phyloP scores from a whole-genome alignment of 2,797 vertebrate species.

The Crax fasciolata region DNA sequence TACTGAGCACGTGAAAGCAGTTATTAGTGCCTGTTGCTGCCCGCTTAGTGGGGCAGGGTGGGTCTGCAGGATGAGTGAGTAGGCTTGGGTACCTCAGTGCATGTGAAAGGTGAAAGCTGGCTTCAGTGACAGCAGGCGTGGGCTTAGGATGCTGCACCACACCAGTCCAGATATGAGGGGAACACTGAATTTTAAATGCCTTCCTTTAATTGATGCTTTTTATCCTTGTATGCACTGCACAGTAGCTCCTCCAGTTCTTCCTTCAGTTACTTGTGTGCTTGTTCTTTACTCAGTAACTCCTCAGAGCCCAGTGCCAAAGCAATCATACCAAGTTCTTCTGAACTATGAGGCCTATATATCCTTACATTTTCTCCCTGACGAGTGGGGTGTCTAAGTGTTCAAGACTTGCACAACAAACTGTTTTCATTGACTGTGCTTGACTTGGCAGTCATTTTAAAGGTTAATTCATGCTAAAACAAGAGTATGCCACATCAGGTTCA shows the following conservation, averaged over 20 bases:
- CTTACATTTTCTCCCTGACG: background rate
- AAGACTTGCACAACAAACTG: background rate
- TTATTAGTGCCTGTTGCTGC: background rate
- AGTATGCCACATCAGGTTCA: background rate
- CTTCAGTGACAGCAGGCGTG: background rate
- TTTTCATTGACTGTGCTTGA: background rate
- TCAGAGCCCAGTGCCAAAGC: background rate
- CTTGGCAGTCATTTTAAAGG: background rate
- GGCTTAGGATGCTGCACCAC: background rate
- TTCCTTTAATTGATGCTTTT: background rate
- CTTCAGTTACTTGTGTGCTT: background rate
- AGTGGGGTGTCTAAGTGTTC: background rate
- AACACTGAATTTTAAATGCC: rapidly evolving
- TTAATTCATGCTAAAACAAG: background rate
- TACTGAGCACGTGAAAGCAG: background rate
- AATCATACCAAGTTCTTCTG: background rate
- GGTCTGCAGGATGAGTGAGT: too few species aligned
- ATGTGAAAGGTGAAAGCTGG: background rate
- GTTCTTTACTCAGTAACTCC: background rate
- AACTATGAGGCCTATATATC: rapidly evolving
- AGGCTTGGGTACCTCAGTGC: background rate
- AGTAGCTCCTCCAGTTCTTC: background rate
- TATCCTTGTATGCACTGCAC: background rate
- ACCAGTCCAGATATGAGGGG: background rate
- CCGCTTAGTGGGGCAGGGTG: background rate